phyloP scores from a whole-genome alignment of 2,888 invertebrate species.

The Gnatocerus cornutus region DNA sequence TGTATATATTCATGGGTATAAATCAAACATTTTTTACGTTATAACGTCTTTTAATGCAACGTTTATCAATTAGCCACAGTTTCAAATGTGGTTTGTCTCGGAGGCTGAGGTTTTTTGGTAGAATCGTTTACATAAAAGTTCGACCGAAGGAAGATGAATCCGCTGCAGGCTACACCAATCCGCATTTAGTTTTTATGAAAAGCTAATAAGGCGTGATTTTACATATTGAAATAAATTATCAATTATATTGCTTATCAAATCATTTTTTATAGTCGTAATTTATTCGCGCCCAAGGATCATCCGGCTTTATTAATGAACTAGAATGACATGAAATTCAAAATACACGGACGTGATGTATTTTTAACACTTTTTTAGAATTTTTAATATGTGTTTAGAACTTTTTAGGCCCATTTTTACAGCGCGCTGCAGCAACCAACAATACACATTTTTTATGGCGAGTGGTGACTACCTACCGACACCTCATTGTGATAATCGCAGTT shows the following conservation, averaged over 20 bases:
- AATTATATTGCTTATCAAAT: slow-evolving; percentile 17
- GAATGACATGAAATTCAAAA: background rate
- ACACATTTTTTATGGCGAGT: too few species aligned
- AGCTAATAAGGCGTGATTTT: slow-evolving; percentile 14
- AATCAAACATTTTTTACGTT: slow-evolving; percentile 23
- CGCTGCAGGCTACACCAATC: slow-evolving; percentile 18
- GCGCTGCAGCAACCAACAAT: too few species aligned
- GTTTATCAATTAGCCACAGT: slow-evolving; percentile 30
- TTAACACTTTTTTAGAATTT: too few species aligned
- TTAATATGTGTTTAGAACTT: too few species aligned
- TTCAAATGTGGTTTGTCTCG: slow-evolving; percentile 22
- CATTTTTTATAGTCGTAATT: slow-evolving; percentile 9
- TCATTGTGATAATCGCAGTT: too few species aligned
- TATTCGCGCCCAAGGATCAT: slow-evolving; percentile 8
- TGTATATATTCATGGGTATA: slow-evolving; percentile 23
- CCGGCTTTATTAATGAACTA: background rate
- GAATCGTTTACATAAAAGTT: slow-evolving; percentile 19
- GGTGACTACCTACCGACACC: too few species aligned
- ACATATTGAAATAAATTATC: slow-evolving; percentile 31
- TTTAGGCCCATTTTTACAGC: too few species aligned
- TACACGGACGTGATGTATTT: too few species aligned
- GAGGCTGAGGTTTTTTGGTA: slow-evolving; percentile 9
- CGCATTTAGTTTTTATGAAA: slow-evolving; percentile 11
- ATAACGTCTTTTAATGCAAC: slow-evolving; percentile 16
- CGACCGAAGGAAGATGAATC: slow-evolving; percentile 20